phyloP scores from a whole-genome alignment of 2,113 vertebrate genomes.

The Gymnorhina tibicen region DNA sequence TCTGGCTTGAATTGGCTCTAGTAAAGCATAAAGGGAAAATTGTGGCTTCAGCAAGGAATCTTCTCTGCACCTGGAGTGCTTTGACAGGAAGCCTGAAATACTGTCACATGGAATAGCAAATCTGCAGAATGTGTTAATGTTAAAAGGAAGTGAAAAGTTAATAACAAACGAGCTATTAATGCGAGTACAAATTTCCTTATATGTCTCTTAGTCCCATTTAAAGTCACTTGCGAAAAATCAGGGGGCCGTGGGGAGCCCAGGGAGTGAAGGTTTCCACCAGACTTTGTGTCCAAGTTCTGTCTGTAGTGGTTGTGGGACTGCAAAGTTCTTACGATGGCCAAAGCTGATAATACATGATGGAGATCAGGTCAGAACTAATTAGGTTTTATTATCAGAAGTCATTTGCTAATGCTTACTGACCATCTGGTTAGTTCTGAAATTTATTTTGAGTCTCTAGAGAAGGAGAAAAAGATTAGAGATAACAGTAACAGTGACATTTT shows the following conservation, averaged over 20 bases:
- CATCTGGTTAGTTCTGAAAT: conserved; percentile 7
- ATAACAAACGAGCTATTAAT: neutral
- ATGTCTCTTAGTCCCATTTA: neutral
- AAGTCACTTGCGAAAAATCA: neutral
- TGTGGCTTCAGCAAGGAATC: neutral
- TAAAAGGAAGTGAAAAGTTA: neutral
- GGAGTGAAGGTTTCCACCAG: neutral
- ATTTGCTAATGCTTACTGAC: neutral
- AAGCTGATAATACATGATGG: neutral
- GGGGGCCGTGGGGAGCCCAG: rapidly evolving
- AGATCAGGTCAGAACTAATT: conserved; percentile 18
- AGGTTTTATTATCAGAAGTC: neutral
- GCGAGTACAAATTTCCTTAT: neutral
- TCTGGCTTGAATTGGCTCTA: neutral
- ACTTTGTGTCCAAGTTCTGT: neutral
- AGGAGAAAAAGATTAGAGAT: neutral
- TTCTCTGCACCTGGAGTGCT: neutral
- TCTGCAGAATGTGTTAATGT: neutral
- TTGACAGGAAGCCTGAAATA: neutral
- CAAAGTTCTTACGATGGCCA: neutral
- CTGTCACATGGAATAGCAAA: neutral
- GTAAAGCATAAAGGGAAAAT: neutral
- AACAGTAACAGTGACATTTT: neutral
- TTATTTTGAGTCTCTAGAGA: neutral
- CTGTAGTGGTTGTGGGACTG: neutral